Percentiles rank a stretch among this genome's conserved stretches.
These are phyloP conservation scores for Melanotaenia parkinsoni DNA, from an alignment of 2,797 vertebrate species.

Conservation along the genomic window DNA sequence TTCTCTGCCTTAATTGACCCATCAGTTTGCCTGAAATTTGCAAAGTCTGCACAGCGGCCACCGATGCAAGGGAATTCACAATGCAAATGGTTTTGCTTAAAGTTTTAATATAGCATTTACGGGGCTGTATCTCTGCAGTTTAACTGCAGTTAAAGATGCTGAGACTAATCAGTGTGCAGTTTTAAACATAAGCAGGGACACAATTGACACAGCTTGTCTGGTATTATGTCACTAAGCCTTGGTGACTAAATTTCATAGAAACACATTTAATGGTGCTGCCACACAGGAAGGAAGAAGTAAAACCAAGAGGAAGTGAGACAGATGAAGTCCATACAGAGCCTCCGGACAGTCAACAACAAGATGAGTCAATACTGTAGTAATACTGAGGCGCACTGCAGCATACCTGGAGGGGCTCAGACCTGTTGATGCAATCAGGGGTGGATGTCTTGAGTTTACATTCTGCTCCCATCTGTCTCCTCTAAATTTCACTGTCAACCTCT, in stretches of 20 bases:
- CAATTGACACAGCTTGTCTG: background rate
- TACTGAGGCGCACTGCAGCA: constrained; percentile 66
- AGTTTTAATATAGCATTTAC: constrained; percentile 37
- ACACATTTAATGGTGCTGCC: constrained; percentile 3
- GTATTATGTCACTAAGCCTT: constrained; percentile 28
- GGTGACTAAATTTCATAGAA: constrained; percentile 46
- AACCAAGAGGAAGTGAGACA: constrained; percentile 36
- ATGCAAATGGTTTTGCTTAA: constrained; percentile 44
- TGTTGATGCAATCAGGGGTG: constrained; percentile 71
- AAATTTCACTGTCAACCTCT: constrained; percentile 62
- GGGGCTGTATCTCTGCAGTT: constrained; percentile 13
- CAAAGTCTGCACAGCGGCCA: constrained; percentile 34
- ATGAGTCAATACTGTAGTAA: constrained; percentile 65
- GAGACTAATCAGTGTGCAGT: constrained; percentile 10
- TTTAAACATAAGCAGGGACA: constrained; percentile 22
- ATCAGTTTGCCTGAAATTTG: constrained; percentile 56
- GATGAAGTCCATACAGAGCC: constrained; percentile 37
- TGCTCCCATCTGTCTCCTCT: constrained; percentile 67
- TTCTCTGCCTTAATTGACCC: constrained; percentile 67
- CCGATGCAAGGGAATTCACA: constrained; percentile 34
- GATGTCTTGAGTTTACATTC: constrained; percentile 64
- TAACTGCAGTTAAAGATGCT: constrained; percentile 31
- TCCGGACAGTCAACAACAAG: constrained; percentile 38
- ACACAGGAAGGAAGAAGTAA: constrained; percentile 32
- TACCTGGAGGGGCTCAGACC: constrained; percentile 70